Percentiles rank a stretch among this genome's conserved stretches.
Evolutionary conservation across 2,113 vertebrate genomes (phyloP).

Genomic region (Spea multiplicata): DNA sequence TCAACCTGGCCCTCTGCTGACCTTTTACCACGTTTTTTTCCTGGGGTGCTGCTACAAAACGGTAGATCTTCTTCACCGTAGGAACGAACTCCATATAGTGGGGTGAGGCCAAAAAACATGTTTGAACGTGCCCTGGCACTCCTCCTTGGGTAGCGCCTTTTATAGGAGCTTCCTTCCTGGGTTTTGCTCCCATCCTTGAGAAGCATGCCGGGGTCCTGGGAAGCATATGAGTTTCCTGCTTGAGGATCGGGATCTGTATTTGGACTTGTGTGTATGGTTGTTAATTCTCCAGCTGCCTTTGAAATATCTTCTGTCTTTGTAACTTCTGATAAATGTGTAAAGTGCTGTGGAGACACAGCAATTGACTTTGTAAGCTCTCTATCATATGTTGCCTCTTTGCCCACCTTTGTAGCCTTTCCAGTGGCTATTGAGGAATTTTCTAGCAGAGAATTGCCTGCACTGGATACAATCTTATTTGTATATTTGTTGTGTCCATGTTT

Average conservation of each 20-base stretch:
- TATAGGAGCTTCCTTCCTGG: slow-evolving; percentile 87
- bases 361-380: slow-evolving; percentile 54
- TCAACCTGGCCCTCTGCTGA: slow-evolving; percentile 96
- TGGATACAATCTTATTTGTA: neutral
- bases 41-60: slow-evolving; percentile 81
- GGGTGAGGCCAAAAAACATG: slow-evolving; percentile 96
- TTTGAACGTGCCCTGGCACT: slow-evolving; percentile 94
- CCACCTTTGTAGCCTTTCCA: slow-evolving; percentile 79
- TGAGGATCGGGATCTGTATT: slow-evolving; percentile 61
- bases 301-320: slow-evolving; percentile 52
- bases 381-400: slow-evolving; percentile 65
- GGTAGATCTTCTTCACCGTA: slow-evolving; percentile 93
- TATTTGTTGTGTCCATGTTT: neutral
- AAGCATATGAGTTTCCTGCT: slow-evolving; percentile 53
- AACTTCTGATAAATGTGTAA: slow-evolving; percentile 47
- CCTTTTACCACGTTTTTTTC: slow-evolving; percentile 85
- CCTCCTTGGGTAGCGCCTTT: slow-evolving; percentile 90
- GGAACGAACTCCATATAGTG: slow-evolving; percentile 92
- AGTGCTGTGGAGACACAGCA: slow-evolving; percentile 50
- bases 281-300: slow-evolving; percentile 50
- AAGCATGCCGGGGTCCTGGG: slow-evolving; percentile 64
- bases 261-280: slow-evolving; percentile 53
- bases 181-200: slow-evolving; percentile 77
- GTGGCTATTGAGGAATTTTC: slow-evolving; percentile 67
- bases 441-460: neutral